Conservation (phyloP, 2,797 vertebrate species). For the Cygnus olor region DNA sequence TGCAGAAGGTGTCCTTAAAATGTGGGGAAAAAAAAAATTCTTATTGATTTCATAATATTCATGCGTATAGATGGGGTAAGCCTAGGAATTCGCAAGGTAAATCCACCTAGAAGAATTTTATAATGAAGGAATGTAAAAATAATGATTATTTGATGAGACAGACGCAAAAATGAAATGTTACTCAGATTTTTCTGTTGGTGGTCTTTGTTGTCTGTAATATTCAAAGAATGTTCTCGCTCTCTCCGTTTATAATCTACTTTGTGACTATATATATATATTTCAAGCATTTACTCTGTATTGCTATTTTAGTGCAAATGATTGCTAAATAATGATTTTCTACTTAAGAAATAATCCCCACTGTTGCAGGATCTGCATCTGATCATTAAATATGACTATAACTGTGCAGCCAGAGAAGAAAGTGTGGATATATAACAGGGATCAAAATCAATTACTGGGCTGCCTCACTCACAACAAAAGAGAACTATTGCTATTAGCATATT, state of each 20-base stretch:
- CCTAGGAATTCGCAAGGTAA: not conserved
- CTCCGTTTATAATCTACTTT: not conserved
- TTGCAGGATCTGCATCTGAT: not conserved
- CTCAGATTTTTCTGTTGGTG: not conserved
- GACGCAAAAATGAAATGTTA: not conserved
- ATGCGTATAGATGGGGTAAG: not conserved
- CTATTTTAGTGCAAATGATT: constrained; percentile 66
- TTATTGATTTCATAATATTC: not conserved
- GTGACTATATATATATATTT: not conserved
- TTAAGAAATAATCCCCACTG: constrained; percentile 34
- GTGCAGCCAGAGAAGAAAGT: not conserved
- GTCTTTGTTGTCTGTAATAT: not conserved
- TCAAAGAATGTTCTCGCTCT: not conserved
- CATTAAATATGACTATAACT: constrained; percentile 9
- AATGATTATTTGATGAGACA: not conserved
- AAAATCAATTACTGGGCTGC: not conserved
- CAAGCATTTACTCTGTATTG: not conserved
- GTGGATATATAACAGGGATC: not conserved
- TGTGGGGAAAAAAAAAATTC: not conserved
- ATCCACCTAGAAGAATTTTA: not conserved
- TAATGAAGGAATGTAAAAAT: not conserved
- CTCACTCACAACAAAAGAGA: not conserved
- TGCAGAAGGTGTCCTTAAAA: not conserved
- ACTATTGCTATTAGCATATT: not conserved
- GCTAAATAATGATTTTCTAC: constrained; percentile 51